These are phyloP conservation scores for Lineus longissimus DNA, from an alignment of 1,140 invertebrate genomes.

Conservation along the genomic window DNA sequence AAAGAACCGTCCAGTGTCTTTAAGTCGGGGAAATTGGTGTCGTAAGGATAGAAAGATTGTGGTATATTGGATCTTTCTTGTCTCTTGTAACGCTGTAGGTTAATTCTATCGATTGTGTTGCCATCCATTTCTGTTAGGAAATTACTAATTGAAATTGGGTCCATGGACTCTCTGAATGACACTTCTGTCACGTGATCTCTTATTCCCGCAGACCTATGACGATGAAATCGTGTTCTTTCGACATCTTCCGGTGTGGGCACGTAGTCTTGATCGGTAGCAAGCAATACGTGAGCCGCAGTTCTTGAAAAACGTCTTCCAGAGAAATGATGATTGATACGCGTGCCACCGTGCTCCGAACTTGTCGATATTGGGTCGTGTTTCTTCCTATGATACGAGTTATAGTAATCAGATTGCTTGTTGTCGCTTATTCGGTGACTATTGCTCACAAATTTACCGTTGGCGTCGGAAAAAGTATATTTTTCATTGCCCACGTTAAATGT, in stretches of 20 bases:
- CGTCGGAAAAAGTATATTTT: background rate
- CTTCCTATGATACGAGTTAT: background rate
- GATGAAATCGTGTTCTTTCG: background rate
- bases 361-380: background rate
- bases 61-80: slow-evolving; percentile 1
- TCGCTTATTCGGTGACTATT: background rate
- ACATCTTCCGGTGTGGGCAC: background rate
- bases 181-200: background rate
- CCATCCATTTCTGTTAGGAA: background rate
- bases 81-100: slow-evolving; percentile 1
- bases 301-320: background rate
- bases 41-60: background rate
- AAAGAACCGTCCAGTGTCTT: background rate
- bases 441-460: background rate
- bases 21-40: background rate
- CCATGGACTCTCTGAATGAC: background rate
- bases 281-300: background rate
- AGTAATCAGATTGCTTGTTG: background rate
- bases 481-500: background rate
- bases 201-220: background rate
- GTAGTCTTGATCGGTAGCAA: background rate
- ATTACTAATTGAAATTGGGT: background rate
- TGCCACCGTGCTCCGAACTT: background rate
- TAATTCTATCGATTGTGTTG: background rate
- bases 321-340: background rate